Base-by-base conservation (phyloP, 2,113 vertebrate genomes). In the Eudyptes chrysolophus region DNA sequence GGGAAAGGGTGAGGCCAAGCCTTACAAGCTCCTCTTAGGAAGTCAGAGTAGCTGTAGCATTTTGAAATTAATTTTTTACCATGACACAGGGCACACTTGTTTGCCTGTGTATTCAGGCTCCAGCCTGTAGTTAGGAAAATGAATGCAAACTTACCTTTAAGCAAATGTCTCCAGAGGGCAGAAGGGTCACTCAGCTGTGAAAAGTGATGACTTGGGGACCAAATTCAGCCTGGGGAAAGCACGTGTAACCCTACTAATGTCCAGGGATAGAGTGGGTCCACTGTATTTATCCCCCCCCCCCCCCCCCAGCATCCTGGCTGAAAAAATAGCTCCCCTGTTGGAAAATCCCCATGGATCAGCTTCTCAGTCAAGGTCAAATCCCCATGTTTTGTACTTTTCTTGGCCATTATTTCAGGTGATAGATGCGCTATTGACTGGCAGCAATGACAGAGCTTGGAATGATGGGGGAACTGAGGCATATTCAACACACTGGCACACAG, bases 381-480 rank as follows among this genome's bases (percentile, higher is more conserved):
- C 61, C 75, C 86, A 88, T 87, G 68, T 97, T 90, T 90, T 84
- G 88, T 94, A 89, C 94, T 97, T 96, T 94, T 96, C 79, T 79
- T 66, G 58, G 52, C 71, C 60, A 34, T 95, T 97, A 95, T 97
- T 97, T 94, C 78, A 85, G 85, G 55, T 76, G 84, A 97, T 97
- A 94, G 85, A 86, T 96, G 82, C 79, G 0, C 72, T 91, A 75
- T 92, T 94, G 82, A 94, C 94, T 97, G 97, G 94, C 82, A 89
- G 91, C 90, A 92, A 77, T 96, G 97, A 97, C 96, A 98, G 96
- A 96, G 96, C 88, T 94, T 96, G 96, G 95, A 98, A 96, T 98
- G 95, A 98, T 97, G 94, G 95, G 92, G 96, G 92, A 97, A 96
- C 94, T 93, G 96, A 97, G 94, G 96, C 97, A 89, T 86, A 87